Evolutionary conservation across 2,888 invertebrate species (phyloP).

Genomic region (Itoplectis maculator): DNA sequence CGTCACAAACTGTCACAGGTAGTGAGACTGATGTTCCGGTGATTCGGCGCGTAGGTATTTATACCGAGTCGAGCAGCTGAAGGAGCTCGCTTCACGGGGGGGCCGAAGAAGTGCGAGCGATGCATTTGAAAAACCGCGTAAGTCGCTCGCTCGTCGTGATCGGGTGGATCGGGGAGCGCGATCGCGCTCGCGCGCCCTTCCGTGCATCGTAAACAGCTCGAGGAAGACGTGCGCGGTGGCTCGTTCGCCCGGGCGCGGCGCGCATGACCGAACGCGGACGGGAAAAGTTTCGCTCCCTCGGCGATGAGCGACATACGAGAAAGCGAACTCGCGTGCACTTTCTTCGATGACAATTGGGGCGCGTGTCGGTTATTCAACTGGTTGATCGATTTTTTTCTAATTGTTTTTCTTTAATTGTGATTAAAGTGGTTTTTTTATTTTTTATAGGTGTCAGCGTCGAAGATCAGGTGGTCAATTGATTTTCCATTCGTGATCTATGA

Average conservation of each 20-base stretch:
- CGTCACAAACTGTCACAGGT: constrained; percentile 66
- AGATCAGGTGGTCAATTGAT: constrained; percentile 74
- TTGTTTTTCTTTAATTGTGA: constrained; percentile 9
- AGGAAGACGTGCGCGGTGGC: constrained; percentile 72
- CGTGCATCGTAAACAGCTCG: constrained; percentile 75
- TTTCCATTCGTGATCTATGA: constrained; percentile 63
- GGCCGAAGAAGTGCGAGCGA: constrained; percentile 43
- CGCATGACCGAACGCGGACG: constrained; percentile 44
- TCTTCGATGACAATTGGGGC: constrained; percentile 52
- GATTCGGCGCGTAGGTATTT: constrained; percentile 77
- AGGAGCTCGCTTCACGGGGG: constrained; percentile 56
- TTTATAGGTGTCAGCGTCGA: not conserved
- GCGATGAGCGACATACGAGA: constrained; percentile 55
- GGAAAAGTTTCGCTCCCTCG: constrained; percentile 77
- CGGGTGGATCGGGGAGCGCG: constrained; percentile 52
- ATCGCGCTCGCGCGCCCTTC: constrained; percentile 72
- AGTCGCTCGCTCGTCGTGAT: constrained; percentile 17
- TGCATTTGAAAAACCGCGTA: not conserved
- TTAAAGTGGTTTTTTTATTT: not conserved
- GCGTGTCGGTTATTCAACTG: constrained; percentile 15
- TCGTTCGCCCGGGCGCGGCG: constrained; percentile 69
- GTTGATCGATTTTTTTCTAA: constrained; percentile 1
- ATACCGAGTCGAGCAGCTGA: constrained; percentile 72
- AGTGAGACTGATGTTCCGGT: constrained; percentile 76
- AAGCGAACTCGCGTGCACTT: constrained; percentile 56